phyloP scores from a whole-genome alignment of 1,140 invertebrate genomes.

The Drosophila pectinifera region DNA sequence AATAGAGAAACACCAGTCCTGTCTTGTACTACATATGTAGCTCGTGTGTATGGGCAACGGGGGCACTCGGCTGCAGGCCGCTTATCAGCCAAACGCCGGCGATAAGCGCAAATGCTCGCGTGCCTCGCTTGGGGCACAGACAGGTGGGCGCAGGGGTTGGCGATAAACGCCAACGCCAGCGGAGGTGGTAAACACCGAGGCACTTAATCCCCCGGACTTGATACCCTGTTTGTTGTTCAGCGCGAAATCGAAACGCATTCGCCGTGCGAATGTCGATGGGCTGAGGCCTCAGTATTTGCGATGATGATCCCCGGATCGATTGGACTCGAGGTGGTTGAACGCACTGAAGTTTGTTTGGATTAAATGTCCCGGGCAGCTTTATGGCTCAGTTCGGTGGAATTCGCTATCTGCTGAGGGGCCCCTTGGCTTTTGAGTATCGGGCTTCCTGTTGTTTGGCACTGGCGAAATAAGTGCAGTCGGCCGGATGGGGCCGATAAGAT shows the following conservation, averaged over 20 bases:
- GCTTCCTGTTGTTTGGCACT: conserved; percentile 50
- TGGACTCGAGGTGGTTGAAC: conserved; percentile 64
- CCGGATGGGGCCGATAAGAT: conserved; percentile 27
- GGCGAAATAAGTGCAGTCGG: conserved; percentile 27
- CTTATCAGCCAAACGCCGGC: conserved; percentile 59
- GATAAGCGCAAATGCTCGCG: conserved; percentile 73
- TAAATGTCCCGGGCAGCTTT: conserved; percentile 24
- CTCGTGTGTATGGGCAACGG: conserved; percentile 21
- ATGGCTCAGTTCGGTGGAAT: conserved; percentile 38
- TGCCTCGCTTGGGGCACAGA: conserved; percentile 42
- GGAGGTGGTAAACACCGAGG: conserved; percentile 8
- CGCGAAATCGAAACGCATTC: conserved; percentile 51
- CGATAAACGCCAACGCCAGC: background rate
- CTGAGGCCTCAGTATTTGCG: conserved; percentile 25
- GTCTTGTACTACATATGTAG: conserved; percentile 6
- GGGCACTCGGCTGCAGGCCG: conserved; percentile 30
- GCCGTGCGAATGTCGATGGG: conserved; percentile 16
- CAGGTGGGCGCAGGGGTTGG: conserved; percentile 6
- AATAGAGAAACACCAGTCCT: background rate
- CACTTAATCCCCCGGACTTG: conserved; percentile 42
- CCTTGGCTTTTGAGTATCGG: conserved; percentile 33
- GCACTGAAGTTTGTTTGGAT: conserved; percentile 46
- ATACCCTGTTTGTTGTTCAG: conserved; percentile 57
- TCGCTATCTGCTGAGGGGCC: conserved; percentile 24
- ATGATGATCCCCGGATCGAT: conserved; percentile 33